These are phyloP conservation scores for Nycticryphes semicollaris DNA, from an alignment of 2,113 vertebrate genomes.

Conservation along the genomic window DNA sequence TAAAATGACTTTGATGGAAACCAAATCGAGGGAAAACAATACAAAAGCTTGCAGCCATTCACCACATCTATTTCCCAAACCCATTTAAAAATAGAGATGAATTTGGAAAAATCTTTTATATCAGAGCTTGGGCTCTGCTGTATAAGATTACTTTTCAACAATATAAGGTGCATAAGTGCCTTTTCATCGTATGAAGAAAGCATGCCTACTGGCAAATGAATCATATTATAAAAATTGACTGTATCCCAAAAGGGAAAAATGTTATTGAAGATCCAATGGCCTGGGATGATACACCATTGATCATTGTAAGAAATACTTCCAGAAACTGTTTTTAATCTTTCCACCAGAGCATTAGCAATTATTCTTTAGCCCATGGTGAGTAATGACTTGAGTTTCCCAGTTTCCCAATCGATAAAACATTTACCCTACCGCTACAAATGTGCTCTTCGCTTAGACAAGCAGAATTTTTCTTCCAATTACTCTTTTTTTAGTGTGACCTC, in stretches of 20 bases:
- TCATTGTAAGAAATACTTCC: conserved; percentile 91
- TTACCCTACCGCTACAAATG: conserved; percentile 85
- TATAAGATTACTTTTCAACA: conserved; percentile 80
- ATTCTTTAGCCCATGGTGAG: conserved; percentile 86
- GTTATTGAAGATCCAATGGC: conserved; percentile 88
- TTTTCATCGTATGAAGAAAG: conserved; percentile 82
- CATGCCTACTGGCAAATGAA: conserved; percentile 83
- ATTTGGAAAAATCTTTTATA: conserved; percentile 68
- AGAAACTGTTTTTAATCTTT: conserved; percentile 91
- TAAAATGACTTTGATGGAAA: conserved; percentile 30
- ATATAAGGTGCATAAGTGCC: conserved; percentile 81
- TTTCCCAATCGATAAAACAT: conserved; percentile 88
- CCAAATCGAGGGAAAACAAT: conserved; percentile 30
- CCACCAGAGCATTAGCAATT: conserved; percentile 85
- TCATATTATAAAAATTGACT: conserved; percentile 90
- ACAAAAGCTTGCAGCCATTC: background rate
- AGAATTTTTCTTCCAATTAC: conserved; percentile 87
- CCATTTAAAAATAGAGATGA: conserved; percentile 68
- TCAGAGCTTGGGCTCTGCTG: conserved; percentile 57
- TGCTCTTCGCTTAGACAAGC: conserved; percentile 83
- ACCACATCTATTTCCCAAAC: conserved; percentile 45
- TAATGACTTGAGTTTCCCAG: conserved; percentile 87
- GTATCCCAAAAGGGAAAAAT: conserved; percentile 86
- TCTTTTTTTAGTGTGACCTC: conserved; percentile 78
- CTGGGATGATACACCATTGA: conserved; percentile 87